Base-by-base conservation (phyloP, 2,888 invertebrate species). In the Cheilosia soror region DNA sequence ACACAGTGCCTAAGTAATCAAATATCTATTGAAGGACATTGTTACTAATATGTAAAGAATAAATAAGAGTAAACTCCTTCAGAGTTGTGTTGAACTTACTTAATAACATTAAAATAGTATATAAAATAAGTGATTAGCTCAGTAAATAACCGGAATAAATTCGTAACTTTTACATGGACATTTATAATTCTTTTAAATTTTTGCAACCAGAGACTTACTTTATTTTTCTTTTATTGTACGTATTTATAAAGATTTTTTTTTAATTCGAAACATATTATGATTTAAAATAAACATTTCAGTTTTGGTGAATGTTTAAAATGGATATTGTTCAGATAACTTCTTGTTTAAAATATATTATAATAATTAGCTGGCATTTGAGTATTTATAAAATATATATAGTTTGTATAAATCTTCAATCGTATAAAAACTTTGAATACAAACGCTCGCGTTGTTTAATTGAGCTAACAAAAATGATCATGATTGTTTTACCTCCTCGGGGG, bases 1-100 rank as follows among this genome's bases (percentile, higher is more conserved):
- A 91, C 91, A 91, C 91, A 91, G 91, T 91, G 91, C 91, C 91
- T 91, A 91, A 91, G 90, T 91, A 91, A 91, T 91, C 90, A 91
- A 90, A 89, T 90, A 89, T 90, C 89, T 89, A 90, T 89, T 90
- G 90, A 90, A 91, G 90, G 90, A 91, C 90, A 91, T 91, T 91
- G 90, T 91, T 91, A 91, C 90, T 90, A 88, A 89, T 87, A 87
- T 87, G 60, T 57, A 87, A 73, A 83, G 55, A 75, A 80, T 80
- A 87, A 85, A 87, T 88, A 87, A 88, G 87, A 88, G 87, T 88
- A 88, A 88, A 88, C 89, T 89, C 88, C 89, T 88, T 88, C 89
- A 89, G 89, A 89, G 89, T 88, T 89, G 88, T 89, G 89, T 89
- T 89, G 88, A 89, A 88, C 88, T 89, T 88, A 88, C 88, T 89